A percentile compares a stretch with the other conserved stretches of the same genome.
These are phyloP conservation scores for Stratiomys singularior DNA, from an alignment of 2,888 invertebrate species.

Conservation along the genomic window DNA sequence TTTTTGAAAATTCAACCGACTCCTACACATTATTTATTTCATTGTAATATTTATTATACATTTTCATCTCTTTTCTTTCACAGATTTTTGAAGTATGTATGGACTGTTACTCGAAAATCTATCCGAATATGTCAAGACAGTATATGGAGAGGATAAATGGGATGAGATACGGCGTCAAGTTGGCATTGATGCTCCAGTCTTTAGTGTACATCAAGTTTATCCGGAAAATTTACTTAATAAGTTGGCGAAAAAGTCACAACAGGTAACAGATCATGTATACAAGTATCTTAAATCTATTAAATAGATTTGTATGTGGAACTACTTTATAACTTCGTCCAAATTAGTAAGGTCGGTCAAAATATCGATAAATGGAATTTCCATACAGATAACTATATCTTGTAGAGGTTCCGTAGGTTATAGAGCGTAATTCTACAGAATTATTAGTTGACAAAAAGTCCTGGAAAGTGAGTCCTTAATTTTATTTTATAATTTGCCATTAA, in stretches of 20 bases:
- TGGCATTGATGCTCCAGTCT: slow-evolving; percentile 87
- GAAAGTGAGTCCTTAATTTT: no score
- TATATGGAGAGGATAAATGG: slow-evolving; percentile 96
- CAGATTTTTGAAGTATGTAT: slow-evolving; percentile 76
- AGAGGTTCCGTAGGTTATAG: no score
- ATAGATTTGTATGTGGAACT: no score
- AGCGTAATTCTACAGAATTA: no score
- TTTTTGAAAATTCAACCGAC: not conserved
- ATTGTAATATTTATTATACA: not conserved
- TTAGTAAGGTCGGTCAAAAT: no score
- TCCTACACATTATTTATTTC: not conserved
- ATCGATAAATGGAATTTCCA: no score
- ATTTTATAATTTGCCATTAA: no score
- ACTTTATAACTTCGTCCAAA: no score
- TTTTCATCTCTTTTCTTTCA: not conserved
- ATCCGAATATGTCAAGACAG: slow-evolving; percentile 89
- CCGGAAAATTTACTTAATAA: slow-evolving; percentile 88
- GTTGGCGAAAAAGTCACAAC: slow-evolving; percentile 85
- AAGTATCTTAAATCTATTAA: no score
- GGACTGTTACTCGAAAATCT: slow-evolving; percentile 94
- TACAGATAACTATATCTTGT: no score
- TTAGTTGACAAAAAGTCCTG: no score
- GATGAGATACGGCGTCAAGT: slow-evolving; percentile 88
- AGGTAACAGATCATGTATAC: slow-evolving; percentile 68
- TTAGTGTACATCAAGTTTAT: slow-evolving; percentile 92